Evolutionary conservation across 1,140 invertebrate species (phyloP), one percentile per base, ranked within the genome.

Genomic region (Drosophila erecta): DNA sequence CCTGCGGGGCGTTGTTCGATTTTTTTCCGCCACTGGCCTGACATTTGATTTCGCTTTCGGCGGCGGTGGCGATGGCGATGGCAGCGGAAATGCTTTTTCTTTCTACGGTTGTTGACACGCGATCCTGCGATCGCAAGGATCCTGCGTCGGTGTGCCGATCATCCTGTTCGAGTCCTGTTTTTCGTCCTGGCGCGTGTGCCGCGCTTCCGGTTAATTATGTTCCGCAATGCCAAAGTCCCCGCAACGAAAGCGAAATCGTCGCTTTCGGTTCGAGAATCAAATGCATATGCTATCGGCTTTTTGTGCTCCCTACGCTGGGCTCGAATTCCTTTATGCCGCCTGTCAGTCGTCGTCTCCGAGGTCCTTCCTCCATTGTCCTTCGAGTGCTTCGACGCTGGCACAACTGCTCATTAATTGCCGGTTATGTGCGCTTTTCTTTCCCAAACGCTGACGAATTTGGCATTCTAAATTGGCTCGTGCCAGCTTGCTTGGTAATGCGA

Each of bases 41-140:
- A 87, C 84, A 87, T 87, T 87, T 87, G 84, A 87, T 87, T 90
- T 90, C 85, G 85, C 77, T 90, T 90, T 90, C 86, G 77, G 79
- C 65, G 77, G 81, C 17, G 17, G 17, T 17, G 17, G 17, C 17
- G 17, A 17, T 17, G 17, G 17, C 56, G 12, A 33, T 37, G 53
- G 73, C 38, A 49, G 69, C 73, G 85, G 85, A 90, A 90, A 79
- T 73, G 86, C 87, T 90, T 85, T 90, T 89, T 85, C 85, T 80
- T 79, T 83, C 65, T 71, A 81, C 76, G 85, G 86, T 85, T 85
- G 81, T 90, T 90, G 86, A 90, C 81, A 90, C 86, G 86, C 81
- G 85, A 86, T 86, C 83, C 83, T 74, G 53, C 49, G 30, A 51
- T 44, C 7, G 66, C 46, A 51, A 17, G 20, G 58, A 64, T 51